Percentiles rank a stretch among this genome's conserved stretches.
Evolutionary conservation across 1,140 invertebrate species (phyloP).

Genomic region (Temnothorax longispinosus): DNA sequence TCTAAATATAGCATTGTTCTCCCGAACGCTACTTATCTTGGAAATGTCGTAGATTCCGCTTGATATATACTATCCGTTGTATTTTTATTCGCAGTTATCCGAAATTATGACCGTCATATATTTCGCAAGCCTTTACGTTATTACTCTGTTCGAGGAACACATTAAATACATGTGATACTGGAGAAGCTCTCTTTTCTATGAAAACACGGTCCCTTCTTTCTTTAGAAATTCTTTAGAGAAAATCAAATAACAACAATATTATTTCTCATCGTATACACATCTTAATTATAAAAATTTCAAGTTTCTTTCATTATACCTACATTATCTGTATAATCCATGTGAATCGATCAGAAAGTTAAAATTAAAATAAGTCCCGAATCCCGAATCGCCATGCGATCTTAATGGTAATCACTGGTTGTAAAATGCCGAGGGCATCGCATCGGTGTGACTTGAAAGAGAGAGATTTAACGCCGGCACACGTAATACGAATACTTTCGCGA

Average conservation of each 20-base stretch:
- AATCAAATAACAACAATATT: not conserved
- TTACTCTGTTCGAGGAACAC: not conserved
- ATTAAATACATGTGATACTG: not conserved
- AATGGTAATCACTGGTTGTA: not conserved
- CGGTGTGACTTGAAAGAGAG: slow-evolving; percentile 56
- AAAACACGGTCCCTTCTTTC: not conserved
- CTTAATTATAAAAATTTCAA: not conserved
- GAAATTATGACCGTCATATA: not conserved
- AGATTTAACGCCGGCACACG: slow-evolving; percentile 37
- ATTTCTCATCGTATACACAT: not conserved
- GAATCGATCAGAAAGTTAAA: not conserved
- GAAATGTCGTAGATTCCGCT: not conserved
- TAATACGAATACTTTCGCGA: slow-evolving; percentile 73
- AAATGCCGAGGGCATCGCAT: not conserved
- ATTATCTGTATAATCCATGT: not conserved
- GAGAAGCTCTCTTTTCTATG: not conserved
- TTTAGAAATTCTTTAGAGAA: not conserved
- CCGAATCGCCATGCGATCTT: not conserved
- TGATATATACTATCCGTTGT: not conserved
- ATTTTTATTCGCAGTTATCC: not conserved
- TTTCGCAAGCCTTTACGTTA: slow-evolving; percentile 6
- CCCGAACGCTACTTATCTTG: slow-evolving; percentile 4
- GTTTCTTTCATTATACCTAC: not conserved
- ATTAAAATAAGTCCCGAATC: not conserved
- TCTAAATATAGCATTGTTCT: slow-evolving; percentile 4